phyloP scores from a whole-genome alignment of 1,140 invertebrate genomes.

The Tetragnatha versicolor region DNA sequence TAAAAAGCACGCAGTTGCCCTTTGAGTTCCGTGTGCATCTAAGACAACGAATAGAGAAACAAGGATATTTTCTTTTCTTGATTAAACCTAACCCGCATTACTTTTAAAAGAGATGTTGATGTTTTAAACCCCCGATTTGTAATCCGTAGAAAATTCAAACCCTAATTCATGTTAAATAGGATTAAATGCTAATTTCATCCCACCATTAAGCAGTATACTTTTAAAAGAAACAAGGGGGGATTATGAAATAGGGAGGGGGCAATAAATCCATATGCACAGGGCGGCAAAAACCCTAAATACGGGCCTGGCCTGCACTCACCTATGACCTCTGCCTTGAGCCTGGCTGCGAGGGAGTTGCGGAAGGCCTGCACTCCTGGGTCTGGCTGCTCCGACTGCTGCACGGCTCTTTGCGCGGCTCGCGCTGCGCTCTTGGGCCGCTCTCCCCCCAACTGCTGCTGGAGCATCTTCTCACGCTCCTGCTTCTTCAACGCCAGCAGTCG shows the following conservation, averaged over 20 bases:
- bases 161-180: not conserved
- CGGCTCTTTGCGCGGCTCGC: slow-evolving; percentile 68
- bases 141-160: not conserved
- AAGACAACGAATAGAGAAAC: no score
- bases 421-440: slow-evolving; percentile 73
- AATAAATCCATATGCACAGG: no score
- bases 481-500: slow-evolving; percentile 88
- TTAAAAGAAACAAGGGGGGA: no score
- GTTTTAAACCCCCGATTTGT: no score
- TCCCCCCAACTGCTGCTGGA: slow-evolving; percentile 67
- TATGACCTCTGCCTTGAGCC: slow-evolving; percentile 81
- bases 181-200: not conserved
- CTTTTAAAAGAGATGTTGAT: no score
- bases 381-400: slow-evolving; percentile 61
- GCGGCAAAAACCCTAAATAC: no score
- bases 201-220: not conserved
- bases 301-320: no score
- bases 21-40: no score
- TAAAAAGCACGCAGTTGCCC: no score
- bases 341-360: slow-evolving; percentile 80
- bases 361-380: slow-evolving; percentile 72
- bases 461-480: slow-evolving; percentile 79
- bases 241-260: no score
- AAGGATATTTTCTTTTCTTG: no score
- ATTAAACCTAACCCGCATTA: no score